A percentile compares a stretch with the other conserved stretches of the same genome.
phyloP scores from a whole-genome alignment of 2,797 vertebrate genomes.

The Brachyalestes nurse region DNA sequence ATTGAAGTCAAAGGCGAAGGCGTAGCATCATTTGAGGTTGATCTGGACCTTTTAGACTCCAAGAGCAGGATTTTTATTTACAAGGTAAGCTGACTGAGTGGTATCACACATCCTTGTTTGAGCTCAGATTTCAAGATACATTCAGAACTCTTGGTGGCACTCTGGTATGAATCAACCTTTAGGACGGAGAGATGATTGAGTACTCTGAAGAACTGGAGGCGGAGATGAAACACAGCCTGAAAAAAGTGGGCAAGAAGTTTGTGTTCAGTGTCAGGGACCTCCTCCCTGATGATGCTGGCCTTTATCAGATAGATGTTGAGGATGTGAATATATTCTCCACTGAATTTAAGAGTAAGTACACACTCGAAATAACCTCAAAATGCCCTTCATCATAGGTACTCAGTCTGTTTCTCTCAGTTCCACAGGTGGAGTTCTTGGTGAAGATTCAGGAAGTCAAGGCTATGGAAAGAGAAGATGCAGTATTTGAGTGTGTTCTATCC shows the following conservation, averaged over 20 bases:
- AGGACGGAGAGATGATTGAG: conserved; percentile 83
- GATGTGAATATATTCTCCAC: conserved; percentile 84
- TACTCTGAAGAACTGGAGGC: conserved; percentile 74
- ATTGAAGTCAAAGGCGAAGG: conserved; percentile 77
- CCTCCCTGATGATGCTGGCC: conserved; percentile 82
- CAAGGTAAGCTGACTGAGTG: conserved; percentile 76
- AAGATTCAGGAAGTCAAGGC: conserved; percentile 77
- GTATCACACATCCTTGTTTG: background rate
- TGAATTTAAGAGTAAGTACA: conserved; percentile 78
- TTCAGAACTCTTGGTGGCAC: background rate
- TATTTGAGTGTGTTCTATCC: conserved; percentile 81
- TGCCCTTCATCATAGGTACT: background rate
- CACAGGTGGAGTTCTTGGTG: conserved; percentile 74
- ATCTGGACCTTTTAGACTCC: conserved; percentile 81
- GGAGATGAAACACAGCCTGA: conserved; percentile 77
- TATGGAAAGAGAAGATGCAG: conserved; percentile 72
- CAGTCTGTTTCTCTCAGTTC: conserved; percentile 61
- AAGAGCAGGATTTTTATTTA: conserved; percentile 82
- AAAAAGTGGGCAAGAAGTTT: conserved; percentile 75
- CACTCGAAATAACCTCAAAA: background rate
- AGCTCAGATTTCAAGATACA: background rate
- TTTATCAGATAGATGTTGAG: conserved; percentile 86
- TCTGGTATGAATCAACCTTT: conserved; percentile 9
- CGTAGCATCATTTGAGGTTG: conserved; percentile 81
- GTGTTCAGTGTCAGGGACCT: conserved; percentile 83